phyloP scores from a whole-genome alignment of 2,888 invertebrate genomes.

The Lathronympha strigana region DNA sequence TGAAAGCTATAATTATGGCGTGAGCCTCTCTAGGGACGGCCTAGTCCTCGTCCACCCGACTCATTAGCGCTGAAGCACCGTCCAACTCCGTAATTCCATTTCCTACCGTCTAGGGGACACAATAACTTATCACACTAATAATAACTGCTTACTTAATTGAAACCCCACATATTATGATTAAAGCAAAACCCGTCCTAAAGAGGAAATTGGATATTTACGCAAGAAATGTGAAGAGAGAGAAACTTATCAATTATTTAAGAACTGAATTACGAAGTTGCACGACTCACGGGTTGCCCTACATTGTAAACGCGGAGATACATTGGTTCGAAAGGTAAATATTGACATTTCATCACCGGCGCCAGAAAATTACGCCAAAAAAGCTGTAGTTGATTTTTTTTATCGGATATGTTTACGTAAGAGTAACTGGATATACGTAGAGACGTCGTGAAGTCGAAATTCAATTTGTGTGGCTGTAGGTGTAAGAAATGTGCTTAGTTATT shows the following conservation, averaged over 20 bases:
- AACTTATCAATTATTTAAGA: conserved; percentile 64
- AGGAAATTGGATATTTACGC: conserved; percentile 63
- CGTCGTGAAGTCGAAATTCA: too few species aligned
- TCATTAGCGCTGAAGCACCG: conserved; percentile 40
- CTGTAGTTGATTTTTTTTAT: not conserved
- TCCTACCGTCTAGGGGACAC: conserved; percentile 37
- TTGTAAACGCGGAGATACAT: conserved; percentile 64
- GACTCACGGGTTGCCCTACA: conserved; percentile 69
- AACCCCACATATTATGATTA: conserved; percentile 47
- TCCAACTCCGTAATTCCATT: conserved; percentile 42
- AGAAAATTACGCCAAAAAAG: conserved; percentile 23
- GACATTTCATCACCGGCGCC: conserved; percentile 20
- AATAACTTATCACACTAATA: conserved; percentile 40
- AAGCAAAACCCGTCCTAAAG: conserved; percentile 56
- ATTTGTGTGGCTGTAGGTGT: not conserved
- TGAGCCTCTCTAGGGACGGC: conserved; percentile 35
- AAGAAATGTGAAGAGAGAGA: conserved; percentile 56
- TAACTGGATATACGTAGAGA: not conserved
- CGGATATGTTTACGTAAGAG: conserved; percentile 1
- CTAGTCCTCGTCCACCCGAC: conserved; percentile 32
- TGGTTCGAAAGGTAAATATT: conserved; percentile 66
- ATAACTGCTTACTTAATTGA: conserved; percentile 36
- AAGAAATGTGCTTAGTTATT: too few species aligned
- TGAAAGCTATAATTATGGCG: conserved; percentile 35
- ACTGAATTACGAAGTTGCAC: conserved; percentile 65